Evolutionary conservation across 2,797 vertebrate species (phyloP).

Genomic region (Sebastes reedi): DNA sequence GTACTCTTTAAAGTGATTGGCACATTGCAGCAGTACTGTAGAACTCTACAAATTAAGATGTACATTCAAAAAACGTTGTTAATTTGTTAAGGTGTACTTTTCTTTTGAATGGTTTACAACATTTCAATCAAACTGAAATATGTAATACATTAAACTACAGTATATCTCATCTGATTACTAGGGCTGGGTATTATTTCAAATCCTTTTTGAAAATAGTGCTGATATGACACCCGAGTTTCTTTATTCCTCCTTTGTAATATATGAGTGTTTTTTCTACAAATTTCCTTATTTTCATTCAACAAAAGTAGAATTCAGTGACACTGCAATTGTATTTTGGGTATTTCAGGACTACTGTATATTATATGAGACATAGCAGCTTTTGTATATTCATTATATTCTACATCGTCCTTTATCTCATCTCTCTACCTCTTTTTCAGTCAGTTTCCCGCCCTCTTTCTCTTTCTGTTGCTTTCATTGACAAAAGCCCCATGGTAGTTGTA

Average conservation of each 20-base stretch:
- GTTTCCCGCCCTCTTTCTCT: neutral
- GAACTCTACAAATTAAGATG: neutral
- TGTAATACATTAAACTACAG: neutral
- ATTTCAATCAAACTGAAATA: neutral
- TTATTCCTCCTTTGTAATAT: neutral
- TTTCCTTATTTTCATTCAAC: neutral
- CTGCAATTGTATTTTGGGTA: neutral
- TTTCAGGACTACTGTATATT: neutral
- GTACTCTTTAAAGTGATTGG: conserved; percentile 9
- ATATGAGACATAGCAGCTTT: conserved; percentile 4
- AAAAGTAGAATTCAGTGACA: neutral
- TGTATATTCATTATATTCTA: neutral
- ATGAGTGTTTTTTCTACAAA: neutral
- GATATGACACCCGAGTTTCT: neutral
- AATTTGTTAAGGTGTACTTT: neutral
- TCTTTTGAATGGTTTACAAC: neutral
- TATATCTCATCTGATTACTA: neutral
- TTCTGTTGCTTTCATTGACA: conserved; percentile 40
- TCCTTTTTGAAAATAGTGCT: neutral
- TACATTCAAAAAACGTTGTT: neutral
- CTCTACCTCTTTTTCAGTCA: neutral
- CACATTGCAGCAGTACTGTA: neutral
- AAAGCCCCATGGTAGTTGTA: conserved; percentile 50
- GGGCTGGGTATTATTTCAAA: neutral
- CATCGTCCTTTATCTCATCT: conserved; percentile 11